Conservation (phyloP, 2,888 invertebrate genomes). For the Deilephila porcellus region DNA sequence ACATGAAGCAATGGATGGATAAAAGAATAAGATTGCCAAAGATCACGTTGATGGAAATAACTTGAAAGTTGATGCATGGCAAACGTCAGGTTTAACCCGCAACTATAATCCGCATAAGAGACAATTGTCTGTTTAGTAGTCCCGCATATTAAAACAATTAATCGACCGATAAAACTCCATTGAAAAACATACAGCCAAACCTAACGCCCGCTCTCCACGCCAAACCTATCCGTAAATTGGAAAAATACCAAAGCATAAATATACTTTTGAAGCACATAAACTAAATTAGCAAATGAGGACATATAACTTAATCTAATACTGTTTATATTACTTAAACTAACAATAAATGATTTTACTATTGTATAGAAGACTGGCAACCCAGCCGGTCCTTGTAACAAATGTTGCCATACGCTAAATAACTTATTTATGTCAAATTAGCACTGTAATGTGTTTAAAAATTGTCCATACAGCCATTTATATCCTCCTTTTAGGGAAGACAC, state of each 20-base stretch:
- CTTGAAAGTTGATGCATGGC: too few species aligned
- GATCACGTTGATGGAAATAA: too few species aligned
- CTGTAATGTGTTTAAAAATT: too few species aligned
- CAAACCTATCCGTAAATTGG: background rate
- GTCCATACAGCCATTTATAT: background rate
- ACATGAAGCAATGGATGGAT: too few species aligned
- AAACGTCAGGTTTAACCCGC: too few species aligned
- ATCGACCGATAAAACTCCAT: background rate
- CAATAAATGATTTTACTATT: conserved; percentile 18
- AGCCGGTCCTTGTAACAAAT: conserved; percentile 10
- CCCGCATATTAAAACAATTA: background rate
- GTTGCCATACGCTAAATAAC: background rate
- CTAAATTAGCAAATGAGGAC: conserved; percentile 2
- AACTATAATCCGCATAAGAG: too few species aligned
- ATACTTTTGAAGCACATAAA: conserved; percentile 25
- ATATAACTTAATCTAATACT: conserved; percentile 23
- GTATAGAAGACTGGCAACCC: conserved; percentile 2
- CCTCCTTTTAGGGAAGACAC: background rate
- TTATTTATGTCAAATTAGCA: background rate
- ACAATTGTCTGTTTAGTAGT: background rate
- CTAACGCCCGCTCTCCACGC: background rate
- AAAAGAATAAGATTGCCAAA: too few species aligned
- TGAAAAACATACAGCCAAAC: background rate
- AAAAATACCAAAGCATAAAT: conserved; percentile 9
- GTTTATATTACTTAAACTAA: conserved; percentile 20